Evolutionary conservation across 2,888 invertebrate genomes (phyloP).

Genomic region (Mycalesis mineus): DNA sequence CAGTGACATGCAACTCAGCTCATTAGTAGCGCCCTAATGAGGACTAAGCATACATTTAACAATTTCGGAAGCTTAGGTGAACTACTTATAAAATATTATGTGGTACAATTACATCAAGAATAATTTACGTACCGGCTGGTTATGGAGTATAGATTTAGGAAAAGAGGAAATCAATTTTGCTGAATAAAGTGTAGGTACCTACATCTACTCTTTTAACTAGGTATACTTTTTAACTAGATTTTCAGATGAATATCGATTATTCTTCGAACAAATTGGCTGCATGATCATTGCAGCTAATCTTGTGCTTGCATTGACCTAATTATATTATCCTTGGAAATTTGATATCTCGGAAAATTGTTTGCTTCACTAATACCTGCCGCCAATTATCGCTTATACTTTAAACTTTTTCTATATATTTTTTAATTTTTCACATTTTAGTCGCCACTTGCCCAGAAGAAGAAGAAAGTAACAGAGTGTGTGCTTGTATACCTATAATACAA

Average conservation of each 20-base stretch:
- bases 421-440: too few relatives aligned
- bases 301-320: slow-evolving; percentile 6
- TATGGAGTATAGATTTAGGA: too few relatives aligned
- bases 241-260: too few relatives aligned
- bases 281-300: neutral
- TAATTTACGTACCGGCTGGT: too few relatives aligned
- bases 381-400: neutral
- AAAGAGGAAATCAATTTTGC: too few relatives aligned
- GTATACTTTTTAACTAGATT: too few relatives aligned
- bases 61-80: neutral
- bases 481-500: too few relatives aligned
- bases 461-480: too few relatives aligned
- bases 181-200: too few relatives aligned
- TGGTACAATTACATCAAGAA: too few relatives aligned
- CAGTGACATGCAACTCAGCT: neutral
- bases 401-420: neutral
- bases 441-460: too few relatives aligned
- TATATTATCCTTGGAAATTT: neutral
- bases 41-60: neutral
- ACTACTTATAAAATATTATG: neutral
- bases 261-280: neutral
- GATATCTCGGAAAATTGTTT: neutral
- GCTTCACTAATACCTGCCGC: neutral
- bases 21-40: slow-evolving; percentile 3
- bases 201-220: too few relatives aligned